Percentiles rank a stretch among this genome's conserved stretches.
phyloP scores from a whole-genome alignment of 2,113 vertebrate genomes.

The Rostratula benghalensis region DNA sequence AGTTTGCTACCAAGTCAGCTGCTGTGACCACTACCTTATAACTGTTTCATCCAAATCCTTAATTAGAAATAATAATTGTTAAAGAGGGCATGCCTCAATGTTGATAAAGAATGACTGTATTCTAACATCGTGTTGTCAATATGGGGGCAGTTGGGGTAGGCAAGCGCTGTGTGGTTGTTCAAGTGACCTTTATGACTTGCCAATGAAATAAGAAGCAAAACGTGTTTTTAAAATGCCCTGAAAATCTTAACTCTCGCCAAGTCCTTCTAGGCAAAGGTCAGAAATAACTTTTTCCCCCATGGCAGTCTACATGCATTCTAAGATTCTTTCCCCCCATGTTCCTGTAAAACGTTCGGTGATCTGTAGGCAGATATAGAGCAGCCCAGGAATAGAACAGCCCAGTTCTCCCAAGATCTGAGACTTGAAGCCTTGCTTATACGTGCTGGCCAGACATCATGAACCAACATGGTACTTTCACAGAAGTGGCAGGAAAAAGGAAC shows the following conservation, averaged over 20 bases:
- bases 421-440: background rate
- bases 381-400: background rate
- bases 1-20: background rate
- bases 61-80: conserved; percentile 18
- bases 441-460: background rate
- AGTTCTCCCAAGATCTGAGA: background rate
- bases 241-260: background rate
- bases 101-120: background rate
- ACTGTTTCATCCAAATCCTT: background rate
- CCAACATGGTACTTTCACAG: background rate
- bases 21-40: background rate
- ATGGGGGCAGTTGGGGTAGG: background rate
- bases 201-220: background rate
- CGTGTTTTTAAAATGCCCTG: background rate
- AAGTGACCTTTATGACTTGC: background rate
- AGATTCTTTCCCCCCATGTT: rapidly evolving
- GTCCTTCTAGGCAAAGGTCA: background rate
- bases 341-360: background rate
- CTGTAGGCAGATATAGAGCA: background rate
- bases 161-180: background rate
- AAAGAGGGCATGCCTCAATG: background rate
- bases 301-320: background rate
- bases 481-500: background rate
- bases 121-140: background rate
- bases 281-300: background rate